A percentile compares a stretch with the other conserved stretches of the same genome.
phyloP scores from a whole-genome alignment of 1,140 invertebrate genomes.

The Myzus persicae region DNA sequence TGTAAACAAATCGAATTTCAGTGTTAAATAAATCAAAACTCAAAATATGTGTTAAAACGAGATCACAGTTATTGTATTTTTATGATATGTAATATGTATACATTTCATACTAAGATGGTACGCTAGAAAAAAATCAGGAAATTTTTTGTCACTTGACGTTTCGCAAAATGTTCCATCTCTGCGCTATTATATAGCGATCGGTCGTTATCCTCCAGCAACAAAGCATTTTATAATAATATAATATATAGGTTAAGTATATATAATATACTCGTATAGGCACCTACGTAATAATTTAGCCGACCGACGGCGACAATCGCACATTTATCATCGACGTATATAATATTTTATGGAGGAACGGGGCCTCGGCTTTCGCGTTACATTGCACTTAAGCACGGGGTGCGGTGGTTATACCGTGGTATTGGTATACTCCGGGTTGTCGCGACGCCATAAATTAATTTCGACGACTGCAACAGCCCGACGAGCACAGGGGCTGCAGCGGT shows the following conservation, averaged over 20 bases:
- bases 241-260: no score
- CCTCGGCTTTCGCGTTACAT: background rate
- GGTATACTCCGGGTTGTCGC: background rate
- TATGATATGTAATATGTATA: no score
- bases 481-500: background rate
- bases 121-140: no score
- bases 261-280: no score
- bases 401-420: background rate
- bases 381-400: background rate
- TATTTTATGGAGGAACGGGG: background rate
- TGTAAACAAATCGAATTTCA: no score
- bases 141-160: no score
- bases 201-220: background rate
- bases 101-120: no score
- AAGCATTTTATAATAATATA: background rate
- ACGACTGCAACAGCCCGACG: background rate
- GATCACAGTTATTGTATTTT: no score
- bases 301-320: background rate
- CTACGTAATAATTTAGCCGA: background rate
- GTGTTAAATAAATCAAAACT: no score
- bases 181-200: no score
- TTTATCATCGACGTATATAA: background rate
- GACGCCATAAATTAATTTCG: constrained; percentile 5
- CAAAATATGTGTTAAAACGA: no score
- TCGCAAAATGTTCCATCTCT: no score